These are phyloP conservation scores for Rhabdomys dilectus DNA, from an alignment of 2,113 vertebrate species.

Conservation along the genomic window DNA sequence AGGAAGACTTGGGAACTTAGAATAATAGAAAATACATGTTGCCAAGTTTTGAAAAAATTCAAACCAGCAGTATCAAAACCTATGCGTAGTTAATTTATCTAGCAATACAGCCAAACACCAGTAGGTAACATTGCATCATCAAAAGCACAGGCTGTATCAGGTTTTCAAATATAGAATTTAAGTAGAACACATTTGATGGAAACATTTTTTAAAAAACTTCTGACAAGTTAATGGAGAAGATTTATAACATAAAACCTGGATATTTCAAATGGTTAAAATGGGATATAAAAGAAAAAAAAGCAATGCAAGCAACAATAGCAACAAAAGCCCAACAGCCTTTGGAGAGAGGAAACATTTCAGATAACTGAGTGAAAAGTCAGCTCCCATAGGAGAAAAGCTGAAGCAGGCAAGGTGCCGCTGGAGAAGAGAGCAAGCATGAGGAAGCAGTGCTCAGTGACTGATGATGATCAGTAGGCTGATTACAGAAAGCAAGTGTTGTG, in stretches of 20 bases:
- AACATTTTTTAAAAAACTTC: neutral
- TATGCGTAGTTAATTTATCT: neutral
- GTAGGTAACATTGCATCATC: neutral
- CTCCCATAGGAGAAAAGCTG: neutral
- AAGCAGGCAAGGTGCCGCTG: neutral
- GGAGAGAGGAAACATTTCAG: neutral
- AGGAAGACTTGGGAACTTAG: neutral
- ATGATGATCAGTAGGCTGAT: neutral
- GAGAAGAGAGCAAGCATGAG: neutral
- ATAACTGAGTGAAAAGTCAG: neutral
- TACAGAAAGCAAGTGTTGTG: neutral
- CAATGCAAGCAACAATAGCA: neutral
- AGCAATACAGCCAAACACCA: neutral
- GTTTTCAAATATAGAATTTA: conserved; percentile 5
- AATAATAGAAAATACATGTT: conserved; percentile 12
- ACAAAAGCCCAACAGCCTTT: neutral
- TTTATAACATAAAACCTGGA: conserved; percentile 3
- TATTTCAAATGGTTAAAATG: neutral
- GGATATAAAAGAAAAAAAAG: neutral
- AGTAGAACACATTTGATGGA: neutral
- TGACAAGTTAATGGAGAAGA: neutral
- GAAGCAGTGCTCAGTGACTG: neutral
- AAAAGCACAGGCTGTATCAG: neutral
- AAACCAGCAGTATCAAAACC: neutral
- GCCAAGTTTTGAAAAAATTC: neutral